Conservation (phyloP, 2,113 vertebrate genomes). For the Limanda limanda region DNA sequence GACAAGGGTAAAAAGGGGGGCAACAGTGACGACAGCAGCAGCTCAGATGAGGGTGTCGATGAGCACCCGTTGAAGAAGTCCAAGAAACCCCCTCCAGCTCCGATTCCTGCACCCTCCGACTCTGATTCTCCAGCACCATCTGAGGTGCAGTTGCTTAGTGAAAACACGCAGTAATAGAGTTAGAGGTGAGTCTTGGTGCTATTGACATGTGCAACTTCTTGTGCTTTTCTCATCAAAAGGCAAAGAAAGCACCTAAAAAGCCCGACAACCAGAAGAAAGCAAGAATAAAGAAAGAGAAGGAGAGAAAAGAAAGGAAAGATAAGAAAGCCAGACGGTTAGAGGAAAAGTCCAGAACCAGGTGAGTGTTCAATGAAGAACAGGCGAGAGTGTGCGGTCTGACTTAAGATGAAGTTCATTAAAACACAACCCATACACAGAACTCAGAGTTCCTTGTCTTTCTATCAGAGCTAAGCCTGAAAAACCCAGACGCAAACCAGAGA, state of each 20-base stretch:
- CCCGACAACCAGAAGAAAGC: conserved; percentile 85
- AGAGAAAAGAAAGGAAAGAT: conserved; percentile 81
- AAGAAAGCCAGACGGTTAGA: conserved; percentile 81
- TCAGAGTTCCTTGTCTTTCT: conserved; percentile 30
- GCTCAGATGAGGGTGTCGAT: conserved; percentile 83
- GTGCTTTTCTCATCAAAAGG: conserved; percentile 71
- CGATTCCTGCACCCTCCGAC: conserved; percentile 87
- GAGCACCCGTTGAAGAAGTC: conserved; percentile 88
- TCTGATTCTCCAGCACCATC: conserved; percentile 83
- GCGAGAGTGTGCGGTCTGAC: neutral
- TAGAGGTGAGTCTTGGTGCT: neutral
- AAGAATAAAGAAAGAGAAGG: conserved; percentile 89
- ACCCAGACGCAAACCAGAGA: conserved; percentile 87
- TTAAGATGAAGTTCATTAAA: conserved; percentile 40
- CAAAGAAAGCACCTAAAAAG: conserved; percentile 87
- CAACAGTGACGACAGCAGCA: conserved; percentile 81
- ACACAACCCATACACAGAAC: conserved; percentile 31
- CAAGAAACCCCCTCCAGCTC: conserved; percentile 84
- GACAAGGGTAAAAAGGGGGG: conserved; percentile 79
- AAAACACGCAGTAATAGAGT: too few species aligned
- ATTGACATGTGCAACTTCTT: neutral
- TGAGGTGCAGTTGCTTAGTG: conserved; percentile 58
- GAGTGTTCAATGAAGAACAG: conserved; percentile 49
- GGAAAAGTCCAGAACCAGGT: conserved; percentile 88
- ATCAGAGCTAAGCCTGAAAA: conserved; percentile 88